Base-by-base conservation (phyloP, 37 sponge, comb jelly and placozoan genomes). In the Theonella swinhoei region DNA sequence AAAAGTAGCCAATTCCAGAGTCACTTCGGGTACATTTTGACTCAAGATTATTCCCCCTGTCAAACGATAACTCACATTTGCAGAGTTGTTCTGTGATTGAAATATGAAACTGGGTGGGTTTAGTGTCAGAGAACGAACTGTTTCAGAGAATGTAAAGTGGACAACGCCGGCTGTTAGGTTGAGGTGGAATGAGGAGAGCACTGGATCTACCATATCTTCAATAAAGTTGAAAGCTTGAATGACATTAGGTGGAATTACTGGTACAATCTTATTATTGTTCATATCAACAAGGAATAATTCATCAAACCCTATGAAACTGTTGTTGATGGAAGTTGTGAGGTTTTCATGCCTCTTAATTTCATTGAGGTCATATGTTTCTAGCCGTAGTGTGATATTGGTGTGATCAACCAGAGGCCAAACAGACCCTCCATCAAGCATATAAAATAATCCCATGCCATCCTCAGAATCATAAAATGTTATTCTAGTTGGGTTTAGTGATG, bases 321-420 rank as follows among this genome's bases (percentile, higher is more conserved):
- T 91, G 47, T 43, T 31, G 1, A 62, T 26, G 35, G 75, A 65
- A 17, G 81, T 86, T 26, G 92, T 91, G n/a, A 96, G 82, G 24
- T 62, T 28, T 33, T 90, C 89, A 29, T 69, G 8, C 39, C 88
- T 91, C 92, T 96, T 96, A 35, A 96, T 80, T 71, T 89, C 89
- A 77, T 93, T 96, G 68, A 96, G 80, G 71, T 96, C 97, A 76
- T n/a, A 1, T 34, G 86, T 88, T 0, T 82, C 91, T 20, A 96
- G 80, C 2, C 4, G 42, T 31, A 96, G 71, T 23, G 77, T 68
- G 41, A 96, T 72, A 1, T 79, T 25, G 70, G 91, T 89, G 64
- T 71, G 32, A 65, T 90, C 90, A 4, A 40, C 20, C 2, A 60
- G 38, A 23, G 68, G 28, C 8, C 26, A 32, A 23, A 90, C 58